phyloP scores from a whole-genome alignment of 2,888 invertebrate genomes.

The Hirtodrosophila confusa region DNA sequence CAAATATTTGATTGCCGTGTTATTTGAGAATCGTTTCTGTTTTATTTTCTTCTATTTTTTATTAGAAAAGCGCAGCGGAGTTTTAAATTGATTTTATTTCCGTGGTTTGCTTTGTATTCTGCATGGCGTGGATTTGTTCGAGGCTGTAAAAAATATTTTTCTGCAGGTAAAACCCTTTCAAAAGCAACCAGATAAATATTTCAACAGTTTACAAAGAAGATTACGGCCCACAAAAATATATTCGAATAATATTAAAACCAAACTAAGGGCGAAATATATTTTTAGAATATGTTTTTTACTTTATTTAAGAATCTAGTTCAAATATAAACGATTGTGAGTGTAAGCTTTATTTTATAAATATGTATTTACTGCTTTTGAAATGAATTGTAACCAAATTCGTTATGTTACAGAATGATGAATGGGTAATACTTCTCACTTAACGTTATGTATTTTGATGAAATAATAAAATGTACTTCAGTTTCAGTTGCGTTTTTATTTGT shows the following conservation, averaged over 20 bases:
- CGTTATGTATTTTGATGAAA: constrained; percentile 1
- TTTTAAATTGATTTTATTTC: constrained; percentile 22
- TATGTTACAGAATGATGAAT: too few relatives aligned
- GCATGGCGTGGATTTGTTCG: background rate
- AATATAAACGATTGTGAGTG: background rate
- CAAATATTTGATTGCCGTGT: constrained; percentile 27
- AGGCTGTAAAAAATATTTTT: constrained; percentile 6
- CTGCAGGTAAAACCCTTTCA: background rate
- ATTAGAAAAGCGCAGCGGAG: constrained; percentile 23
- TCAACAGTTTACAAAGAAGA: background rate
- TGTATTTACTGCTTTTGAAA: background rate
- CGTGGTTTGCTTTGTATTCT: constrained; percentile 17
- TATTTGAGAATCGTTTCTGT: background rate
- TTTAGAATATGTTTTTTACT: background rate
- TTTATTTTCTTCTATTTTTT: constrained; percentile 11
- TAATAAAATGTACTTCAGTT: constrained; percentile 4
- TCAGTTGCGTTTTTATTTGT: constrained; percentile 15
- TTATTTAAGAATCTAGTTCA: background rate
- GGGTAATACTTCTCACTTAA: constrained; percentile 5
- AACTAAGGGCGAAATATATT: background rate
- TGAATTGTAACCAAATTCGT: too few relatives aligned
- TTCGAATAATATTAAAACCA: background rate
- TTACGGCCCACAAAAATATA: background rate
- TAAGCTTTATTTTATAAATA: background rate
- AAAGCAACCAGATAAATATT: background rate